Conservation (phyloP, 2,113 vertebrate species). For the Maylandia zebra region DNA sequence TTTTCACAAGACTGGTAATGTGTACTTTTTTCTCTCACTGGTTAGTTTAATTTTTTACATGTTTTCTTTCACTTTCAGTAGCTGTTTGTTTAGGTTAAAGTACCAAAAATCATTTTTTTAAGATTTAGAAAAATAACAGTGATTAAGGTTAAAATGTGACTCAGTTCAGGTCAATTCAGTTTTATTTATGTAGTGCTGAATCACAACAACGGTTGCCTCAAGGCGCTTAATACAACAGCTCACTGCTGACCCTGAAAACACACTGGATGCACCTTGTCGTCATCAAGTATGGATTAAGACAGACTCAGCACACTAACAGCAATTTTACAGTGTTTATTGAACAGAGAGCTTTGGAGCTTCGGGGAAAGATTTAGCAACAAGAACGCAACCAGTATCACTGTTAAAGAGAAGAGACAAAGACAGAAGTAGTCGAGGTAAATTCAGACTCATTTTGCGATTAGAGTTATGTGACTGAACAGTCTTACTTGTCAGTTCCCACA, state of each 20-base stretch:
- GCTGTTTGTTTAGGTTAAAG: background rate
- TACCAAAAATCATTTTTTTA: background rate
- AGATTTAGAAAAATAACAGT: background rate
- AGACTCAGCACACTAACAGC: background rate
- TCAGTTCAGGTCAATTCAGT: background rate
- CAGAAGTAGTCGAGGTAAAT: background rate
- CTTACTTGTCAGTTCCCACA: background rate
- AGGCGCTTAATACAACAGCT: background rate
- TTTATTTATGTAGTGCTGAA: background rate
- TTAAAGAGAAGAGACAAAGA: background rate
- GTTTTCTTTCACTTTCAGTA: background rate
- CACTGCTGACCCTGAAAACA: background rate
- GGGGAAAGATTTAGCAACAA: background rate
- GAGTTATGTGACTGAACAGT: background rate
- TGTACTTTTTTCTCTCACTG: background rate
- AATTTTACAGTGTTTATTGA: background rate
- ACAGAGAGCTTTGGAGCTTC: background rate
- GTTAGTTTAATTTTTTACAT: background rate
- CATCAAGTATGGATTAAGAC: background rate
- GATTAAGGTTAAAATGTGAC: background rate
- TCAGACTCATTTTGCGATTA: background rate
- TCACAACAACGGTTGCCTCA: fast-evolving
- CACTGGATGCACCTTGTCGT: background rate
- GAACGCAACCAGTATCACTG: background rate
- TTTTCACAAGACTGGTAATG: background rate